Evolutionary conservation across 2,113 vertebrate species (phyloP), one percentile per base, ranked within the genome.

Genomic region (Elephantulus edwardii): DNA sequence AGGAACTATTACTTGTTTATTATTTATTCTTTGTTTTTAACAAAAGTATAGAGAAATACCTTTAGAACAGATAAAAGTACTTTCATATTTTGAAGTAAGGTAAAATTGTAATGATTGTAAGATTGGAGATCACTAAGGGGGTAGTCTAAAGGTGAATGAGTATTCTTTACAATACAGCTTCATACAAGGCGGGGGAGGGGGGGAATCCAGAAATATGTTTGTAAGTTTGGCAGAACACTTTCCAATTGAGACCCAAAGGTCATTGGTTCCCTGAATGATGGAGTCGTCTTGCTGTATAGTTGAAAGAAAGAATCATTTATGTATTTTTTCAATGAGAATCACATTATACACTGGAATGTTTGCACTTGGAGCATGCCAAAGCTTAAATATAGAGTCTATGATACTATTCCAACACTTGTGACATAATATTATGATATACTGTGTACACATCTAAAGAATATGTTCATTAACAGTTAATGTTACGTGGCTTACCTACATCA

Each of bases 21-120:
- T 4, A 40, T 75, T 86, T 62, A n/a, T 85, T 17, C 86, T 90
- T 93, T 62, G 22, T 46, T 94, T 94, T 76, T 40, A 82, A 56
- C 54, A 38, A 79, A 84, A 74, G 1, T 33, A 68, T 30, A 78
- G 16, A 11, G 64, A 80, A 82, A 68, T n/a, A 80, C 56, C 28
- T 82, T n/a, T 48, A 19, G 11, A 3, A 42, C 4, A 82, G n/a
- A 38, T 79, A 70, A 52, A 54, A 5, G 66, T 89, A 22, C 10
- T 89, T 88, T 94, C 6, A 30, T 66, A 54, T 89, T 89, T 74
- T 85, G 24, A 68, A 12, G 42, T 64, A 48, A 38, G 50, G 1
- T 46, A n/a, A 33, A 91, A 62, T 87, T 72, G 33, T 11, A 86
- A 24, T 9, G 70, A 56, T 38, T 74, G 35, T 60, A 80, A 86